Conservation (phyloP, 2,888 invertebrate genomes). For the Chaetogeoica ovagalla region DNA sequence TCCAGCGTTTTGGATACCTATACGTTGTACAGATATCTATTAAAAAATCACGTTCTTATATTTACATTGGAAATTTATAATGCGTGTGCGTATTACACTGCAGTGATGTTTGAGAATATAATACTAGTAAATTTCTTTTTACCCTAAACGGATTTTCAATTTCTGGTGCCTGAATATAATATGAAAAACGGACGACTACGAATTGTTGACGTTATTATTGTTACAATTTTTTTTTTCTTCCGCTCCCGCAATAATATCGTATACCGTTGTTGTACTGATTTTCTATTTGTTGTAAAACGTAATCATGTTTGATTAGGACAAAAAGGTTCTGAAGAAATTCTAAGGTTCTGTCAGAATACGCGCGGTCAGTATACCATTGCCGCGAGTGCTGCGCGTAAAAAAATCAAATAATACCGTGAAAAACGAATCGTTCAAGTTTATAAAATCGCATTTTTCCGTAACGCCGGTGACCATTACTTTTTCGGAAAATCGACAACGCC, state of each 20-base stretch:
- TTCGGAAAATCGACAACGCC: too few species aligned
- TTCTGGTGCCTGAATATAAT: background rate
- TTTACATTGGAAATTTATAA: too few species aligned
- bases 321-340: conserved; percentile 23
- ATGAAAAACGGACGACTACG: background rate
- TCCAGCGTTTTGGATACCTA: too few species aligned
- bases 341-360: background rate
- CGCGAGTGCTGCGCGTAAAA: conserved; percentile 14
- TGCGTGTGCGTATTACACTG: too few species aligned
- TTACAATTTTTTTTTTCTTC: background rate
- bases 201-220: background rate
- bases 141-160: background rate
- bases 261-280: background rate
- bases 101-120: background rate
- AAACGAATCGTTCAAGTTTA: background rate
- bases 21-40: too few species aligned
- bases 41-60: too few species aligned
- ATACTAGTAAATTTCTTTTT: background rate
- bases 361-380: too few species aligned
- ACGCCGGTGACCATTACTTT: background rate
- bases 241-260: background rate
- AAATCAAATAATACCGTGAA: background rate
- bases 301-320: conserved; percentile 37
- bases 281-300: conserved; percentile 14
- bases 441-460: conserved; percentile 7